Conservation (phyloP, 2,797 vertebrate species). For the Acrocephalus scirpaceus region DNA sequence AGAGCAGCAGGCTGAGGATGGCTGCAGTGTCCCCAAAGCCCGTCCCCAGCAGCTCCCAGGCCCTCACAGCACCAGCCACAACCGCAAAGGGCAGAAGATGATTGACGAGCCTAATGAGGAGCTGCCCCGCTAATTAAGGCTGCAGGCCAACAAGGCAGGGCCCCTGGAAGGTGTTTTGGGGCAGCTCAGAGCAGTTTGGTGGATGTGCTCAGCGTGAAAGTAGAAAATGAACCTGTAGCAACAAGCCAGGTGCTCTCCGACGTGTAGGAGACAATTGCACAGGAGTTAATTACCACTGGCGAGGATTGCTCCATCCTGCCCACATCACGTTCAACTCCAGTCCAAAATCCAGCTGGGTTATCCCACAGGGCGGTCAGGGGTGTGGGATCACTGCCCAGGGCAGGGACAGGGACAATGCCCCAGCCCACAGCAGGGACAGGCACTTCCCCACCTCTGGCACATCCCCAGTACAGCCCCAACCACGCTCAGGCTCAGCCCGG, state of each 20-base stretch:
- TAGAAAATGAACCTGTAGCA: conserved; percentile 1
- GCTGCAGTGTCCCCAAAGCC: background rate
- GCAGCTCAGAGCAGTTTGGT: background rate
- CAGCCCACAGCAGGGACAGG: too few species aligned
- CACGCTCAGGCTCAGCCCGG: background rate
- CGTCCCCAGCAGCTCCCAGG: background rate
- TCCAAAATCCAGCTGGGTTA: background rate
- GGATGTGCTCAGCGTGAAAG: background rate
- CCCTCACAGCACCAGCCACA: background rate
- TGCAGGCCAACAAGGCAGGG: fast-evolving
- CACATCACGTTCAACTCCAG: fast-evolving
- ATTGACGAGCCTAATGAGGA: background rate
- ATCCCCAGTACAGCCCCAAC: background rate
- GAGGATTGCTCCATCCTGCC: background rate
- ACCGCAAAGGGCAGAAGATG: background rate
- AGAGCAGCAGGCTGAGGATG: background rate
- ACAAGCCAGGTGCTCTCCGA: background rate
- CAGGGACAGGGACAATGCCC: background rate
- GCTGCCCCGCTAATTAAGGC: background rate
- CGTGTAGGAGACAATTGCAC: background rate
- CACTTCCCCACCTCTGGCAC: fast-evolving
- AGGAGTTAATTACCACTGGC: background rate
- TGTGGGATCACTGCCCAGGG: background rate
- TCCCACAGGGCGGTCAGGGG: fast-evolving
- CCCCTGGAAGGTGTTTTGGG: background rate